Percentiles rank a stretch among this genome's conserved stretches.
phyloP scores from a whole-genome alignment of 2,888 invertebrate species.

The Seira ritae region DNA sequence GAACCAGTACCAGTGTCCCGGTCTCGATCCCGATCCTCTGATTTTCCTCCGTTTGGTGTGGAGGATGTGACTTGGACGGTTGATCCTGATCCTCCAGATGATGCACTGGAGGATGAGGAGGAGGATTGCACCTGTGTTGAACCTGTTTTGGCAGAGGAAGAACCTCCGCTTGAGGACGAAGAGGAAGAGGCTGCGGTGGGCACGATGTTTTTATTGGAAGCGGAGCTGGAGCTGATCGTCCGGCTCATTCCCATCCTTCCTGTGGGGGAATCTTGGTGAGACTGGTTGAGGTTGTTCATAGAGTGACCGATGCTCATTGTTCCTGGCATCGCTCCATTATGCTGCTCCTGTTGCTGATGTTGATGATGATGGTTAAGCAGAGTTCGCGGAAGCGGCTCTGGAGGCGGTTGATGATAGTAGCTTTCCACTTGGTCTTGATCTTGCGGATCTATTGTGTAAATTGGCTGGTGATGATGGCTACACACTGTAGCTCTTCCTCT shows the following conservation, averaged over 20 bases:
- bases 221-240: constrained; percentile 6
- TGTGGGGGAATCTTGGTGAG: neutral
- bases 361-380: too few species aligned
- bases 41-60: neutral
- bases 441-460: neutral
- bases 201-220: constrained; percentile 20
- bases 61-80: neutral
- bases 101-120: neutral
- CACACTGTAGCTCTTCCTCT: neutral
- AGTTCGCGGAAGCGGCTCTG: constrained; percentile 1
- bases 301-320: constrained; percentile 54
- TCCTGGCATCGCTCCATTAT: constrained; percentile 56
- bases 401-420: constrained; percentile 9
- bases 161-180: neutral
- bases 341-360: neutral
- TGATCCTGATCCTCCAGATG: constrained; percentile 5
- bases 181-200: constrained; percentile 18
- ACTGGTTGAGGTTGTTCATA: constrained; percentile 42
- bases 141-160: constrained; percentile 31
- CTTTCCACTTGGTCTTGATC: constrained; percentile 22
- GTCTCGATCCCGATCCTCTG: neutral
- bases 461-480: constrained; percentile 11
- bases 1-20: too few species aligned
- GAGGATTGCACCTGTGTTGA: constrained; percentile 30
- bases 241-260: neutral